Evolutionary conservation across 2,113 vertebrate species (phyloP), one percentile per base, ranked within the genome.

Genomic region (Petrocephalus zakoni): DNA sequence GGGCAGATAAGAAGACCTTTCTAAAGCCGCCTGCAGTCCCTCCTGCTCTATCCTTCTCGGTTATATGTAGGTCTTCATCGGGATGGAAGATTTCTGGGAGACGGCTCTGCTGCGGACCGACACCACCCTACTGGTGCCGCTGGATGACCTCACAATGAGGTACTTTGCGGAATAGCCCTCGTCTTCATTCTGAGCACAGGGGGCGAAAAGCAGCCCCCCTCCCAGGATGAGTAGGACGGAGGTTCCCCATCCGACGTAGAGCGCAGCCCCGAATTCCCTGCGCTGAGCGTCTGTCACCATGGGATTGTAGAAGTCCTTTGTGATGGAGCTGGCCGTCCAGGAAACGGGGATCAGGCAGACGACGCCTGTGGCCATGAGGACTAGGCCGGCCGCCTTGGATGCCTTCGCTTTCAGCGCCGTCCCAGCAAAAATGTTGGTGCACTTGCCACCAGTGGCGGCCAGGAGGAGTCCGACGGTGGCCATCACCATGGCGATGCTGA

Each of bases 61-160:
- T 93, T 91, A 95, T 61, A 95, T 93, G 37, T 95, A 95, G 0
- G 94, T 95, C 81, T 94, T 95, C 9, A 92, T 19, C 0, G 91
- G 93, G 0, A 92, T 89, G 0, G 3, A 4, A 0, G 91, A 92
- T 11, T 52, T 22, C 1, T 55, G 52, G 7, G 61, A 25, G n/a
- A 87, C 2, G 0, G 81, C 10, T 2, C 19, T 22, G 15, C 87
- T 87, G 2, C 19, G 88, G 29, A 89, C 19, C 0, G 93, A 93
- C 2, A 89, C 85, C 4, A 15, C n/a, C 86, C 88, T 90, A 78
- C 88, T 88, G 9, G 86, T 46, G 37, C 53, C 90, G 64, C 29
- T 87, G 46, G 88, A 82, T 1, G 92, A 55, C 29, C 88, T 92
- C 88, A 92, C 92, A 0, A 93, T 17, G n/a, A 93, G 88, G 51